A percentile compares a stretch with the other conserved stretches of the same genome.
Conservation (phyloP, 64 coral and sea anemone genomes). For the Pocillopora damicornis region DNA sequence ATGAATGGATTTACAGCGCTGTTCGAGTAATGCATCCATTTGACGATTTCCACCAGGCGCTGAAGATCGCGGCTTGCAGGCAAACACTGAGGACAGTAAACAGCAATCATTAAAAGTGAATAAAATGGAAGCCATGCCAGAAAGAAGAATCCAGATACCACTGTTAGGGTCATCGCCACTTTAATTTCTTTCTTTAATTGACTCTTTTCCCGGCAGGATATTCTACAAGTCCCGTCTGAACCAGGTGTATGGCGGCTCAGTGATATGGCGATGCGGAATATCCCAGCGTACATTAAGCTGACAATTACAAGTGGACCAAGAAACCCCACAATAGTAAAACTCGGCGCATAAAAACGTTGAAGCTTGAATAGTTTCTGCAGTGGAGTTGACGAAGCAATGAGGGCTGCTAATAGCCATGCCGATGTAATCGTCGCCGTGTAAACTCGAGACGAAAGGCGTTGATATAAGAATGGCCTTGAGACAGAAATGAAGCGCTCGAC, state of each 20-base stretch:
- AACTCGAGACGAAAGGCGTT: not conserved
- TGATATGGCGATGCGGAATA: slow-evolving; percentile 31
- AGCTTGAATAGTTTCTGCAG: slow-evolving; percentile 7
- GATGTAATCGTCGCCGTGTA: not conserved
- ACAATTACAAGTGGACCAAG: slow-evolving; percentile 8
- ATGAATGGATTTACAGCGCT: slow-evolving; percentile 41
- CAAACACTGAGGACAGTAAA: not conserved
- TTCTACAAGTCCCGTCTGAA: not conserved
- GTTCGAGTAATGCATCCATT: slow-evolving; percentile 50
- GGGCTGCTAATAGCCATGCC: slow-evolving; percentile 3
- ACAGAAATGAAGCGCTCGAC: slow-evolving; percentile 26
- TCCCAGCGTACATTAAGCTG: slow-evolving; percentile 41
- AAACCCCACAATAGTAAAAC: slow-evolving; percentile 2
- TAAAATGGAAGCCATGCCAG: slow-evolving; percentile 49
- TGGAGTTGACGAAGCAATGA: slow-evolving; percentile 10
- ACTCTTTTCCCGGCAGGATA: not conserved
- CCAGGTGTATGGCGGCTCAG: slow-evolving; percentile 13
- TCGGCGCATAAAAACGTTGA: not conserved
- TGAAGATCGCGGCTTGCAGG: not conserved
- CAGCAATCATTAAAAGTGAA: slow-evolving; percentile 4
- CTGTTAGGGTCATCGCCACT: slow-evolving; percentile 32
- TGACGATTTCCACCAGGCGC: slow-evolving; percentile 14
- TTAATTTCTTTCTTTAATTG: slow-evolving; percentile 27
- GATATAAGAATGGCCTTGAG: slow-evolving; percentile 27
- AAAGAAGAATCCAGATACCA: slow-evolving; percentile 35